These are phyloP conservation scores for Agonum fuliginosum DNA, from an alignment of 2,888 invertebrate species.

Conservation along the genomic window DNA sequence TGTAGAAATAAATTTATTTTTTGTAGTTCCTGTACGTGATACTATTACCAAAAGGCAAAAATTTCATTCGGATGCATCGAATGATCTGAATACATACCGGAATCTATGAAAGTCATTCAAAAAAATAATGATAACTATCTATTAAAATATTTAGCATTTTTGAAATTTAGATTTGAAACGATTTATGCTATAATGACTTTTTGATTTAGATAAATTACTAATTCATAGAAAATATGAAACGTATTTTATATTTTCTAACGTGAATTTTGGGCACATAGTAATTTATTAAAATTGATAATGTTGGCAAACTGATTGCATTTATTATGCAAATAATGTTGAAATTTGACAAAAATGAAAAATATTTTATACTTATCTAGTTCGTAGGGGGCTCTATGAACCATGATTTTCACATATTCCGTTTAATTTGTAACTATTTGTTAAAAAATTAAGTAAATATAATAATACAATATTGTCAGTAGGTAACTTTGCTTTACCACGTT, in stretches of 20 bases:
- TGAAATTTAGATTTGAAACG: constrained; percentile 2
- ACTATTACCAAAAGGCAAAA: background rate
- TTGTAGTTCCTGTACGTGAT: constrained; percentile 42
- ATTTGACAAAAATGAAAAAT: constrained; percentile 8
- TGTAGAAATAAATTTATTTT: constrained; percentile 49
- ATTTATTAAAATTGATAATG: background rate
- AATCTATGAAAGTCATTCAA: background rate
- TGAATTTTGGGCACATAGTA: constrained; percentile 29
- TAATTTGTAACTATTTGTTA: constrained; percentile 51
- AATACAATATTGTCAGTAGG: constrained; percentile 62
- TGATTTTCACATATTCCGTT: constrained; percentile 10
- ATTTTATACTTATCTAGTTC: background rate
- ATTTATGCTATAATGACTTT: no score
- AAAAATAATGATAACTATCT: constrained; percentile 22
- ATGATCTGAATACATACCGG: constrained; percentile 7
- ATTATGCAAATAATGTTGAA: background rate
- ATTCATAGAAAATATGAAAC: constrained; percentile 5
- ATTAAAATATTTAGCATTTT: background rate
- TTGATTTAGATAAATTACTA: constrained; percentile 15
- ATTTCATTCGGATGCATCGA: constrained; percentile 13
- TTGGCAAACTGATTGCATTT: background rate
- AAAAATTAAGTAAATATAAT: constrained; percentile 61
- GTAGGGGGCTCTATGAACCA: background rate
- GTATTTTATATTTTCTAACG: background rate
- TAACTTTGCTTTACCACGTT: constrained; percentile 62